These are phyloP conservation scores for Myodes glareolus DNA, from an alignment of 2,113 vertebrate species.

Conservation along the genomic window DNA sequence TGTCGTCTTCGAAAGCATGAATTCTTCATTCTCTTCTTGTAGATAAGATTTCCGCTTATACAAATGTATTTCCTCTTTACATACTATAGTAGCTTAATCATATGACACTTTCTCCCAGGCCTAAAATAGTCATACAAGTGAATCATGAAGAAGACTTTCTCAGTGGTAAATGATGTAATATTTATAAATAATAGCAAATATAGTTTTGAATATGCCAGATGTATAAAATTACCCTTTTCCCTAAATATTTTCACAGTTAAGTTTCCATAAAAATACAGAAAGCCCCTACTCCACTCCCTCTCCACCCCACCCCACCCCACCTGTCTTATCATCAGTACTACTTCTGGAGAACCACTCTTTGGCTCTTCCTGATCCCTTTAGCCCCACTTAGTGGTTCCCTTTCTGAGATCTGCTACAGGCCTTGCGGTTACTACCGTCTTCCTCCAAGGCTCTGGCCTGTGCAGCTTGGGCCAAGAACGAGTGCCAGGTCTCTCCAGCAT, in stretches of 20 bases:
- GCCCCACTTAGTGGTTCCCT: neutral
- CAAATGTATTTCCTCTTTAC: slow-evolving; percentile 25
- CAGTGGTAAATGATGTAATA: slow-evolving; percentile 21
- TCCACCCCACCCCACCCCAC: neutral
- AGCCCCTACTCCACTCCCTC: neutral
- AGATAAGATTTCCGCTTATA: slow-evolving; percentile 24
- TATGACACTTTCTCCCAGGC: neutral
- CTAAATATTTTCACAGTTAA: neutral
- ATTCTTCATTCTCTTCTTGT: neutral
- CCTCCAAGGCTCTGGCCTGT: neutral
- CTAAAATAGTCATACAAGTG: slow-evolving; percentile 31
- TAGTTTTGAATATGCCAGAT: slow-evolving; percentile 26
- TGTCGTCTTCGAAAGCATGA: slow-evolving; percentile 37
- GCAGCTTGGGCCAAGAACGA: slow-evolving; percentile 54
- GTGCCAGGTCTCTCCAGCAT: slow-evolving; percentile 64
- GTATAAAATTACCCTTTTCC: slow-evolving; percentile 5
- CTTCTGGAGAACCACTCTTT: neutral
- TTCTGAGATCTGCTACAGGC: neutral
- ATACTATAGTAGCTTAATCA: slow-evolving; percentile 49
- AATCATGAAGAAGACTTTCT: slow-evolving; percentile 36
- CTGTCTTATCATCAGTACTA: neutral
- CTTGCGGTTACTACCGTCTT: neutral
- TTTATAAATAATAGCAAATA: slow-evolving; percentile 50
- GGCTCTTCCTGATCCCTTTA: neutral
- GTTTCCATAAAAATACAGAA: neutral